Base-by-base conservation (phyloP, 2,888 invertebrate genomes). In the Cephus spinipes region DNA sequence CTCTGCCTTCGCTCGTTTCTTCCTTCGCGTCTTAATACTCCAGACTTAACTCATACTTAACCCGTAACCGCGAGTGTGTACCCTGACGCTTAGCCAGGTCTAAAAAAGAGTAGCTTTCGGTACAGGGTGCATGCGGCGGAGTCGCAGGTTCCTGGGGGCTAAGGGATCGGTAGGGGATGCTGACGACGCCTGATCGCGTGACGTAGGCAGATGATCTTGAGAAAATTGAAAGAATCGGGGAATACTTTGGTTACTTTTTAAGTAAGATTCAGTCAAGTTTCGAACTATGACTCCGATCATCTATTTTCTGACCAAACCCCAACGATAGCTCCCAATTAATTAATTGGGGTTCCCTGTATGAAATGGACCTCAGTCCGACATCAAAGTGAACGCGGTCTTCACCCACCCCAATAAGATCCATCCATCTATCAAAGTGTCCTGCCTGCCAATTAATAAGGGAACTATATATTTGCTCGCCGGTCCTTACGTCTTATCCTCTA, bases 1-100 rank as follows among this genome's bases (percentile, higher is more conserved):
- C 84, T 81, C 84, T 76, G 77, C 76, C 78, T 73, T 76, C 74
- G 75, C 81, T 79, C 83, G 81, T 78, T 84, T 83, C 83, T 82
- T 83, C 85, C 74, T 78, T 73, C 79, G 83, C 83, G 85, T 87
- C 88, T 88, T 90, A 89, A 90, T 89, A 86, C 87, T 86, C 79
- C 77, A 80, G 89, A 88, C 90, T 91, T 90, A 89, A 90, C 87
- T 90, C 87, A 88, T 87, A 86, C 88, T 89, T 89, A 89, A 87
- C 88, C 87, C 87, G 85, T 79, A 74, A 81, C 82, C 80, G 79
- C 71, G 71, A 71, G 31, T 33, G 32, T 33, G 55, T 55, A 55
- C 55, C 55, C 23, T 23, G 55, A 55, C 23, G 55, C 55, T 55
- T 55, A 55, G 55, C 55, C 55, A 55, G 23, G 55, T 9, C 55